phyloP scores from a whole-genome alignment of 37 sponge, comb jelly and placozoan species.

The Beroe forskalii region DNA sequence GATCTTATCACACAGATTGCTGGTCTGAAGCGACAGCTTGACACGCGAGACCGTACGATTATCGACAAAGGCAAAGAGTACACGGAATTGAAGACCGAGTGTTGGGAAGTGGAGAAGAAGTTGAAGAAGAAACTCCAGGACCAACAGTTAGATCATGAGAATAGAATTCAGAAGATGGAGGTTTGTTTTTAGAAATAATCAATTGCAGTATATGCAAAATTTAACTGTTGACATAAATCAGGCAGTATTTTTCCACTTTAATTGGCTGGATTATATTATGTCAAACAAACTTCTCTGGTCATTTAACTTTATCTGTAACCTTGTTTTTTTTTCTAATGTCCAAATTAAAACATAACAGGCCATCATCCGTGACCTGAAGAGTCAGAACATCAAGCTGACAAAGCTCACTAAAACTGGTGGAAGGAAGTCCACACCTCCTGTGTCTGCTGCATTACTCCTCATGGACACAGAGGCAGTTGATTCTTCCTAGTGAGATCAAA shows the following conservation, averaged over 20 bases:
- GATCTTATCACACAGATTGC: no score
- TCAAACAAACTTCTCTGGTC: background rate
- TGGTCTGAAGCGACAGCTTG: conserved; percentile 42
- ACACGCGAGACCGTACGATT: conserved; percentile 1
- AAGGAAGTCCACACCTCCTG: conserved; percentile 5
- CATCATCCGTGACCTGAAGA: conserved; percentile 35
- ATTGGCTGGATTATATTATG: no score
- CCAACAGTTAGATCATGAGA: background rate
- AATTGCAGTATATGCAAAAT: no score
- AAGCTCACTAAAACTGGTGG: background rate
- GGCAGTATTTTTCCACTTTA: no score
- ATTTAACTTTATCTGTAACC: background rate
- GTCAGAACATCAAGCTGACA: background rate
- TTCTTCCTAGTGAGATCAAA: conserved; percentile 18
- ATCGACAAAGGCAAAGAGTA: conserved; percentile 36
- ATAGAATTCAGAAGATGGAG: conserved; percentile 42
- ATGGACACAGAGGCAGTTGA: conserved; percentile 55
- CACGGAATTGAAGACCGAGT: conserved; percentile 20
- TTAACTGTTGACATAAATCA: no score
- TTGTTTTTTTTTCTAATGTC: no score
- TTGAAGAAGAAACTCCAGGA: conserved; percentile 49
- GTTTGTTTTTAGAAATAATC: no score
- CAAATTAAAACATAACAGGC: background rate
- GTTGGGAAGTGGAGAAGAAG: conserved; percentile 60
- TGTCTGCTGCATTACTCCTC: background rate